Evolutionary conservation across 1,140 invertebrate species (phyloP).

Genomic region (Drosophila ohnishii): DNA sequence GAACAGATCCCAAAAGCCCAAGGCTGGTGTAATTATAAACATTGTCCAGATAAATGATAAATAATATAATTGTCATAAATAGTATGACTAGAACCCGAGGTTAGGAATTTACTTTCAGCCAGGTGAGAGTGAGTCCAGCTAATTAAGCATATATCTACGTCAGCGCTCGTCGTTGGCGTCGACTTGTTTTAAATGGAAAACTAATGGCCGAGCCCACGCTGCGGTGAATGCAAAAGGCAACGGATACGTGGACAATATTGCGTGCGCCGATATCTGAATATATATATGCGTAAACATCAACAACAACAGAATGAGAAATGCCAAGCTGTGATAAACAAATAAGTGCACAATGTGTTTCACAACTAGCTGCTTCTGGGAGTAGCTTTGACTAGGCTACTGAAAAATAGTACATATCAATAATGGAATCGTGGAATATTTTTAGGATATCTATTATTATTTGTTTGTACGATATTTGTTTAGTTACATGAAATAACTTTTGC

Average conservation of each 20-base stretch:
- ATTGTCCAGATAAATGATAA: constrained; percentile 17
- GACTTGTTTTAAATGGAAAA: constrained; percentile 46
- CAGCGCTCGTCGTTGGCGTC: constrained; percentile 4
- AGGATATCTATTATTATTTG: too few relatives aligned
- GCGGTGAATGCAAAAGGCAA: constrained; percentile 13
- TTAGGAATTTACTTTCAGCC: constrained; percentile 23
- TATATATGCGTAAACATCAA: constrained; percentile 49
- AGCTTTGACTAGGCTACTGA: not conserved
- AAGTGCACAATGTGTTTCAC: constrained; percentile 4
- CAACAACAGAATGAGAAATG: constrained; percentile 14
- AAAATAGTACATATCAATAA: not conserved
- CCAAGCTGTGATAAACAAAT: constrained; percentile 24
- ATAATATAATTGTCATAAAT: constrained; percentile 22
- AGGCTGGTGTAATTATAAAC: constrained; percentile 9
- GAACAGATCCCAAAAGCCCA: constrained; percentile 9
- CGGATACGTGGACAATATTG: constrained; percentile 38
- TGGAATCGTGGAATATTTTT: too few relatives aligned
- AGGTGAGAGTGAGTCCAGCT: constrained; percentile 22
- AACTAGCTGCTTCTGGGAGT: constrained; percentile 7
- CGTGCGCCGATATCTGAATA: constrained; percentile 21
- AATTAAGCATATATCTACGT: constrained; percentile 25
- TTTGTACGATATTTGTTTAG: too few relatives aligned
- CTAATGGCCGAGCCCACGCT: constrained; percentile 36
- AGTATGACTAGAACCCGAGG: not conserved
- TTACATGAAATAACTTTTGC: too few relatives aligned